Base-by-base conservation (phyloP, 92 coral and sea anemone species). In the Epizoanthus scotinus region DNA sequence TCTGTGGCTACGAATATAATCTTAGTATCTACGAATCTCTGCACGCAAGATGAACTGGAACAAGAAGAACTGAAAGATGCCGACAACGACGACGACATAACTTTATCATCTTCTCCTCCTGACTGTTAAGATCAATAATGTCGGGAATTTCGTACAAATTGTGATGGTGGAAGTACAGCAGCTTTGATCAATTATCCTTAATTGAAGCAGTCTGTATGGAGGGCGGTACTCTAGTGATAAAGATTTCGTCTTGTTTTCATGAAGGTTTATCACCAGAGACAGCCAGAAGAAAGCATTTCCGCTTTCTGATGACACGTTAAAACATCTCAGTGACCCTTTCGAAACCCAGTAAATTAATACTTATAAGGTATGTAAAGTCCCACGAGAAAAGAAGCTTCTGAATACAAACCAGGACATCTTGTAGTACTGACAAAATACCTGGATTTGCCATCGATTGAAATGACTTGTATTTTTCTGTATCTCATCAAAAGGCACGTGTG, bases 191-290 rank as follows among this genome's bases (percentile, higher is more conserved):
- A 58, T 75, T 75, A 75, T 36, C 81, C 5, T 60, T 75, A 75
- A 75, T 75, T 75, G 56, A 75, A 75, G 67, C 81, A 75, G n/a
- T 34, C 50, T 75, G 64, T 56, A 57, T 20, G 68, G 81, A 31
- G 67, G 31, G 52, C 55, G 27, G 49, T 18, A 20, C 24, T 75
- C 81, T 22, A 17, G 81, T 34, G 81, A 75, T 75, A 75, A 75
- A 75, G 56, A 58, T 75, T 74, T 75, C 81, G 81, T 75, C 67
- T 58, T 75, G 68, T 59, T 75, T 75, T 59, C 67, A 57, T 75
- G 81, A 75, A 75, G 81, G 69, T 75, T 73, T 75, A 75, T 75
- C 81, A 75, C 67, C 44, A 20, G n/a, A 75, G 81, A 75, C 81
- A 75, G 38, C 25, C 81, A 75, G 68, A 75, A 60, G 69, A 75